Percentiles rank a stretch among this genome's conserved stretches.
Evolutionary conservation across 1,140 invertebrate species (phyloP).

Genomic region (Xylocopa sonorina): DNA sequence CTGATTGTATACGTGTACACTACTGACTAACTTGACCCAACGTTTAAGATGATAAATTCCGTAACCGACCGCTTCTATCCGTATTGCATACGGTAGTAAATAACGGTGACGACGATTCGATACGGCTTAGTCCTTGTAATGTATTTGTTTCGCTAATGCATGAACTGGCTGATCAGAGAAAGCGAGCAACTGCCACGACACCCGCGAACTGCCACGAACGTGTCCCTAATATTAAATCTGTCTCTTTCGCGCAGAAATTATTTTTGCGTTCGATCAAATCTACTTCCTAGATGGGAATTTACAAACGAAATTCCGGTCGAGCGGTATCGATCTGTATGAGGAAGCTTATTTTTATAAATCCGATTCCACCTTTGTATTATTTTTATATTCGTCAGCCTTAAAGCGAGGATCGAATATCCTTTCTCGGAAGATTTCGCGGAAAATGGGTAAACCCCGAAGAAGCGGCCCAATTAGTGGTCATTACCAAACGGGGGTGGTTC

Average conservation of each 20-base stretch:
- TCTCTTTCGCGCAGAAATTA: not conserved
- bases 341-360: not conserved
- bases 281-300: not conserved
- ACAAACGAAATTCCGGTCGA: not conserved
- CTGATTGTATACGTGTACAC: not conserved
- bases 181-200: constrained; percentile 10
- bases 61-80: not conserved
- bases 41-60: not conserved
- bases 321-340: not conserved
- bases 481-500: constrained; percentile 65
- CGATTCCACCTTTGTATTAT: too few species aligned
- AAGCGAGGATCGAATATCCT: constrained; percentile 56
- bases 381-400: not conserved
- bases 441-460: constrained; percentile 62
- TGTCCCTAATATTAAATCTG: not conserved
- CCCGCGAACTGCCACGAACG: constrained; percentile 3
- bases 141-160: constrained; percentile 15
- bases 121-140: not conserved
- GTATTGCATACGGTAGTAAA: not conserved
- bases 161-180: constrained; percentile 22
- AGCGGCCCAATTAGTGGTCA: constrained; percentile 69
- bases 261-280: not conserved
- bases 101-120: constrained; percentile 9
- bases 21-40: not conserved
- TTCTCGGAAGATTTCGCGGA: constrained; percentile 52